A percentile compares a stretch with the other conserved stretches of the same genome.
These are phyloP conservation scores for Microtus californicus DNA, from an alignment of 2,797 vertebrate species.

Conservation along the genomic window DNA sequence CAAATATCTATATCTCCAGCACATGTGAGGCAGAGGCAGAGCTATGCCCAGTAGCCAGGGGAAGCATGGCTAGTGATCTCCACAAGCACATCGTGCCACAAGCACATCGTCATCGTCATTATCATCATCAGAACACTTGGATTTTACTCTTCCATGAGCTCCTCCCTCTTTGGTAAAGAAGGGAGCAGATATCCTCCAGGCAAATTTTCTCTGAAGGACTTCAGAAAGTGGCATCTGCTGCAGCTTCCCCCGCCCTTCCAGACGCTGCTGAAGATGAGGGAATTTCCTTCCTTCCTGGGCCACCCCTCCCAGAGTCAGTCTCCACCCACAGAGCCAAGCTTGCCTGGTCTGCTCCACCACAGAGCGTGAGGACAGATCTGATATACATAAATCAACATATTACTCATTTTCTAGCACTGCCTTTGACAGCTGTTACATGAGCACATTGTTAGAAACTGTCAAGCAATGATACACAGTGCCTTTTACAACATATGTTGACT, in stretches of 20 bases:
- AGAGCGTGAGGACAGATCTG: conserved; percentile 84
- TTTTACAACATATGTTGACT: conserved; percentile 92
- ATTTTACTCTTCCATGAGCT: conserved; percentile 24
- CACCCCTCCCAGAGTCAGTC: conserved; percentile 63
- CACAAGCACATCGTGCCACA: not conserved
- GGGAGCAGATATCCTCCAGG: conserved; percentile 75
- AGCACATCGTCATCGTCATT: not conserved
- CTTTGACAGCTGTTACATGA: conserved; percentile 90
- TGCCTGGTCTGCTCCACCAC: conserved; percentile 58
- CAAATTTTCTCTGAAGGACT: conserved; percentile 76
- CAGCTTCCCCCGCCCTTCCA: conserved; percentile 66
- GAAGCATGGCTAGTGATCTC: not conserved
- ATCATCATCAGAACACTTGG: conserved; percentile 20
- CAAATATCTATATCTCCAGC: not conserved
- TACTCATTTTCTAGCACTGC: conserved; percentile 88
- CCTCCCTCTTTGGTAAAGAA: conserved; percentile 31
- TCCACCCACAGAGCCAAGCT: conserved; percentile 74
- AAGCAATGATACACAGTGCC: conserved; percentile 89
- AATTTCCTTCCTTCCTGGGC: conserved; percentile 79
- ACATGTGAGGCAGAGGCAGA: not conserved
- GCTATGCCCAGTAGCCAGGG: not conserved
- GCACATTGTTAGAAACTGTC: conserved; percentile 91
- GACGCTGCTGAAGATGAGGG: conserved; percentile 76
- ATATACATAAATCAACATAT: conserved; percentile 92
- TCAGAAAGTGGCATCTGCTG: conserved; percentile 77